Evolutionary conservation across 2,888 invertebrate genomes (phyloP).

Genomic region (Heteromurus nitidus): DNA sequence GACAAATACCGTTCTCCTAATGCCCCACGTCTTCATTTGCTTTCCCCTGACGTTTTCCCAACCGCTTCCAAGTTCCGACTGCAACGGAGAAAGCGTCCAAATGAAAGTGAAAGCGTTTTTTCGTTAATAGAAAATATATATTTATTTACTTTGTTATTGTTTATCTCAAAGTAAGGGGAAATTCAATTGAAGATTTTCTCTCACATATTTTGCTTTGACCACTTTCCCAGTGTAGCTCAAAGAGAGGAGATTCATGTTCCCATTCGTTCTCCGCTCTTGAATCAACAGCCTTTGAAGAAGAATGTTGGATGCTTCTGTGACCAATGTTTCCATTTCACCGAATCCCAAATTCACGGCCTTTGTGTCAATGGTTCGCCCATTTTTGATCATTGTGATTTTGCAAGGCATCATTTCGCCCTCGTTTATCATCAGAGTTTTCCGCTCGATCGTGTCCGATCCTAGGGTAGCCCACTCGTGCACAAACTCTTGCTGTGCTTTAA

Average conservation of each 20-base stretch:
- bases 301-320: conserved; percentile 67
- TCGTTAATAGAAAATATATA: no score
- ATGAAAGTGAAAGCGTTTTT: conserved; percentile 14
- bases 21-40: conserved; percentile 67
- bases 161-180: neutral
- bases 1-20: conserved; percentile 64
- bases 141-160: no score
- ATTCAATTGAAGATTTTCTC: neutral
- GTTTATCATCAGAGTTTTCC: conserved; percentile 66
- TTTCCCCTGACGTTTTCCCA: conserved; percentile 70
- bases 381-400: conserved; percentile 45
- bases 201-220: conserved; percentile 67
- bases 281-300: conserved; percentile 67
- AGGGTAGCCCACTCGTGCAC: conserved; percentile 70
- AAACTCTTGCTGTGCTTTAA: conserved; percentile 68
- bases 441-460: conserved; percentile 60
- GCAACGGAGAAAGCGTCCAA: neutral
- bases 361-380: conserved; percentile 53
- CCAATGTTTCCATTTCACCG: conserved; percentile 61
- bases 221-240: conserved; percentile 66
- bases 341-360: conserved; percentile 35
- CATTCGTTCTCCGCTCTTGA: conserved; percentile 59
- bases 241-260: conserved; percentile 64
- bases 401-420: conserved; percentile 58
- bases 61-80: conserved; percentile 68